Evolutionary conservation across 2,888 invertebrate genomes (phyloP), one percentile per base, ranked within the genome.

Genomic region (Leptogaster cylindrica): DNA sequence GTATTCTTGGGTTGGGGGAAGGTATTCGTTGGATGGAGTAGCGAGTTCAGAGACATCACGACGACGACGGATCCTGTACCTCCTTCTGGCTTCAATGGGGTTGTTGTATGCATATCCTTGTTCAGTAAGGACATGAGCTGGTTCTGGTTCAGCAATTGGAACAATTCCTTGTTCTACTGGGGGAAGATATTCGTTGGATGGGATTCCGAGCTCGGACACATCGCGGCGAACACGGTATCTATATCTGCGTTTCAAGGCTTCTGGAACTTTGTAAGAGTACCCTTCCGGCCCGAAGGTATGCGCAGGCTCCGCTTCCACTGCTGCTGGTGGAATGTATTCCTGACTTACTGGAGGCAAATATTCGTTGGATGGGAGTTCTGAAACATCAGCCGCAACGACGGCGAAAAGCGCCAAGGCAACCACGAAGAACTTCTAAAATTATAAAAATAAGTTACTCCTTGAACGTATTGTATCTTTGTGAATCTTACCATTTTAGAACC

Each of bases 401-500:
- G 64, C 64, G 33, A 64, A 33, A 12, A 64, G 31, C 6, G 28
- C 44, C 20, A 64, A 33, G 2, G 48, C 31, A 36, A 48, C 23
- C n/a, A 64, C 23, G 33, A 48, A 48, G 16, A 28, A 33, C 31
- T 64, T 64, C 64, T 64, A 10, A 20, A 63, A 63, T 25, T 44
- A 27, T 5, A 25, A 36, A 63, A 44, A 8, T 4, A 31, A 16
- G 7, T 27, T 63, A 10, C 10, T 51, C 25, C 28, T 7, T 31
- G 5, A 12, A 28, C 20, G 10, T 23, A 36, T 20, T 6, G 5
- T 27, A 25, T 3, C 8, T 63, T 46, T 16, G 27, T 12, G 27
- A 44, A 7, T 6, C 46, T 63, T 46, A 63, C 63, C 63, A 63
- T 63, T 63, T 48, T 46, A 46, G 46, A 63, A 63, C 63, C 18